Conservation (phyloP, 1,140 invertebrate genomes). For the Drosophila santomea region DNA sequence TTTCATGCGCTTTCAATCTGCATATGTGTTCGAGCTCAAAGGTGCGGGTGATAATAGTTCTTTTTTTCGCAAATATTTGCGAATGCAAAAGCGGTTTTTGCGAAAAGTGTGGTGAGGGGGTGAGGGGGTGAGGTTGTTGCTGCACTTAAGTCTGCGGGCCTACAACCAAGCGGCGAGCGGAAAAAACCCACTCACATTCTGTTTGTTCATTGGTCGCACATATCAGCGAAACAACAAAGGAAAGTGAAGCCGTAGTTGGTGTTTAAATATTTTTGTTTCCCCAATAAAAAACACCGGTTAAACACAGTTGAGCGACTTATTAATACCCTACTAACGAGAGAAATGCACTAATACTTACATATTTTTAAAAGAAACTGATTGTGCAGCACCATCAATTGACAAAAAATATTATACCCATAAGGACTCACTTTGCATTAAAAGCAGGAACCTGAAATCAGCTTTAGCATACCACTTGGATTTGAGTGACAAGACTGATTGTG, state of each 20-base stretch:
- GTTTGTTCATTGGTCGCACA: constrained; percentile 36
- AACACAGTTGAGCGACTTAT: not conserved
- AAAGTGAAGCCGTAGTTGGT: constrained; percentile 12
- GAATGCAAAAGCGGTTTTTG: constrained; percentile 19
- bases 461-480: constrained; percentile 10
- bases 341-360: too few species aligned
- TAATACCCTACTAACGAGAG: not conserved
- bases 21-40: constrained; percentile 5
- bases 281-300: not conserved
- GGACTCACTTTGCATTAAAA: not conserved
- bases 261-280: constrained; percentile 35
- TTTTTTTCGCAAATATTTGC: constrained; percentile 33
- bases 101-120: too few species aligned
- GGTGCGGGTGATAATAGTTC: constrained; percentile 3
- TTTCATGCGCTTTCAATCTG: constrained; percentile 44
- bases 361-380: too few species aligned
- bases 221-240: constrained; percentile 34
- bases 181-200: constrained; percentile 32
- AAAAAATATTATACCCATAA: not conserved
- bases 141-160: constrained; percentile 11
- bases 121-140: too few species aligned
- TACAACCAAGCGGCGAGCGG: not conserved
- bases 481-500: constrained; percentile 18
- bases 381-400: too few species aligned
- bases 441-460: constrained; percentile 1